Evolutionary conservation across 2,888 invertebrate genomes (phyloP).

Genomic region (Cheilosia urbana): DNA sequence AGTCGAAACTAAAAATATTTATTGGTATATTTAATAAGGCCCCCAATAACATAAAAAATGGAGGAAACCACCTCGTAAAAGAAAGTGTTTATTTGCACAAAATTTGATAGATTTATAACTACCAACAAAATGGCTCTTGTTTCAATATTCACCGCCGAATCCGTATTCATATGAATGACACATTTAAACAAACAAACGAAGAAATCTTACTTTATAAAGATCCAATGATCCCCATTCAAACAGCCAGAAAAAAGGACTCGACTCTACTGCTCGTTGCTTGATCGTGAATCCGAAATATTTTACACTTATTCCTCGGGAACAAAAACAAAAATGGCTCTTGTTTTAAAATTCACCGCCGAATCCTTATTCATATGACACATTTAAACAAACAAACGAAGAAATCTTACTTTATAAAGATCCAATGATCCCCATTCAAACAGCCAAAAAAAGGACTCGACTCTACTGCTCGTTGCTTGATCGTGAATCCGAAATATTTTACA

Average conservation of each 20-base stretch:
- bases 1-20: no score
- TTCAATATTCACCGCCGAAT: no score
- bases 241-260: neutral
- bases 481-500: conserved; percentile 11
- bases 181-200: neutral
- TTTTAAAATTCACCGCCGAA: no score
- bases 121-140: no score
- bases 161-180: no score
- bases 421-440: conserved; percentile 34
- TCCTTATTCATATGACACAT: no score
- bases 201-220: conserved; percentile 34
- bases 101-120: neutral
- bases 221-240: conserved; percentile 39
- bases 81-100: no score
- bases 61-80: no score
- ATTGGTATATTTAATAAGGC: no score
- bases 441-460: conserved; percentile 2
- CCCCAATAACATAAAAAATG: no score
- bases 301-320: neutral
- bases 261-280: conserved; percentile 1
- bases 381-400: neutral
- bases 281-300: conserved; percentile 14
- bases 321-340: conserved; percentile 1
- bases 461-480: conserved; percentile 1
- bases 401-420: conserved; percentile 39